Conservation (phyloP, 2,888 invertebrate species). For the Cantharis rustica region DNA sequence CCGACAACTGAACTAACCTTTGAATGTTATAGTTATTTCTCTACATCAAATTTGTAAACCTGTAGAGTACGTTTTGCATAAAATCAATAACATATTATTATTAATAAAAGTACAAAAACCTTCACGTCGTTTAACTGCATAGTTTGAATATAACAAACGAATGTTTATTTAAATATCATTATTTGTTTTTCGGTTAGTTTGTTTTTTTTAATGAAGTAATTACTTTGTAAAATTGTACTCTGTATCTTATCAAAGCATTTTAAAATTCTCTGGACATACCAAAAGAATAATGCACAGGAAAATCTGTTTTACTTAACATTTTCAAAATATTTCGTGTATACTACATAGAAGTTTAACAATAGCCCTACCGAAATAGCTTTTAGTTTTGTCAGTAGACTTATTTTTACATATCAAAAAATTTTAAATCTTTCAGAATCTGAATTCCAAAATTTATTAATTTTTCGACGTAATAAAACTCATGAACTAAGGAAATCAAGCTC, state of each 20-base stretch:
- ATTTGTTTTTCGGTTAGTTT: too few relatives aligned
- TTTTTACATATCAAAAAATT: too few relatives aligned
- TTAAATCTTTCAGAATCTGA: too few relatives aligned
- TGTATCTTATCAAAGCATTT: neutral
- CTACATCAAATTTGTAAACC: neutral
- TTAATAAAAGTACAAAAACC: neutral
- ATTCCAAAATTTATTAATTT: too few relatives aligned
- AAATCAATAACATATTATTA: neutral
- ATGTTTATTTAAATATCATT: neutral
- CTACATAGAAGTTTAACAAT: neutral
- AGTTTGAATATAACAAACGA: neutral
- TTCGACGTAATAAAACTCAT: too few relatives aligned
- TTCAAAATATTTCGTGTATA: neutral
- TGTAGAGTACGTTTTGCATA: neutral
- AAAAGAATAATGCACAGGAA: neutral
- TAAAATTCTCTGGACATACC: neutral
- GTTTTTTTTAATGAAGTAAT: too few relatives aligned
- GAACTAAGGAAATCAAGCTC: too few relatives aligned
- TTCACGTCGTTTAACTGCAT: neutral
- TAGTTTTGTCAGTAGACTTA: too few relatives aligned
- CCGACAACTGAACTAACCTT: constrained; percentile 5
- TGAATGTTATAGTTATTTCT: neutral
- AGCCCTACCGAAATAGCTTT: too few relatives aligned
- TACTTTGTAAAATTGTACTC: neutral
- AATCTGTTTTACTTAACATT: neutral